Percentiles rank a stretch among this genome's conserved stretches.
Evolutionary conservation across 2,888 invertebrate species (phyloP).

Genomic region (Panzeria rudis): DNA sequence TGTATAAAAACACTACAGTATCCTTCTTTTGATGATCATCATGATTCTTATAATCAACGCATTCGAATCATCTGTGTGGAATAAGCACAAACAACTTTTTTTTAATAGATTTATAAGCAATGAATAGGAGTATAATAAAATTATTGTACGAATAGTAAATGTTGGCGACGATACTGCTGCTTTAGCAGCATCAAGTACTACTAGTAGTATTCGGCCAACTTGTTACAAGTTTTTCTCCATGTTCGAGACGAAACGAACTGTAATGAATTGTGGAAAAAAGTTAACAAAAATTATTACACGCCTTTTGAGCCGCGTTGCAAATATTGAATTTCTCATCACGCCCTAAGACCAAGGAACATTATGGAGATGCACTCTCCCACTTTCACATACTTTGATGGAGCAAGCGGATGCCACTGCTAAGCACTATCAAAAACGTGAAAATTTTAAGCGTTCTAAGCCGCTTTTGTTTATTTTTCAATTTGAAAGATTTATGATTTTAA

Average conservation of each 20-base stretch:
- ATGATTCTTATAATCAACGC: conserved; percentile 50
- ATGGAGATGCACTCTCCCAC: background rate
- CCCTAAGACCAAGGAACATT: conserved; percentile 73
- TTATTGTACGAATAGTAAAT: conserved; percentile 35
- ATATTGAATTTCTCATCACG: conserved; percentile 84
- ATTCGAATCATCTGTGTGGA: conserved; percentile 26
- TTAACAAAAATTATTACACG: conserved; percentile 73
- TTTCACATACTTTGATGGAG: background rate
- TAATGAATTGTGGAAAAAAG: background rate
- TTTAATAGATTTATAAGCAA: conserved; percentile 43
- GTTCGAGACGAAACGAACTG: background rate
- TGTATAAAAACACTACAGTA: background rate
- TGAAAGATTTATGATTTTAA: conserved; percentile 59
- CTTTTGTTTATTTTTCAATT: conserved; percentile 9
- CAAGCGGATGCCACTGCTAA: conserved; percentile 32
- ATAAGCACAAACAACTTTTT: conserved; percentile 11
- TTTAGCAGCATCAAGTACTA: conserved; percentile 53
- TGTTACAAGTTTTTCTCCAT: conserved; percentile 46
- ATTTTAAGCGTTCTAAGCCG: conserved; percentile 50
- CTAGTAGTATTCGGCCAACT: conserved; percentile 50
- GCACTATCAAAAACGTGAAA: conserved; percentile 68
- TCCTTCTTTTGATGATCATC: conserved; percentile 10
- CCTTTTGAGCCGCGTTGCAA: conserved; percentile 78
- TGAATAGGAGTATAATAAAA: conserved; percentile 41
- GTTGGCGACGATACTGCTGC: conserved; percentile 47